phyloP scores from a whole-genome alignment of 2,113 vertebrate genomes.

The Vireo altiloquus region DNA sequence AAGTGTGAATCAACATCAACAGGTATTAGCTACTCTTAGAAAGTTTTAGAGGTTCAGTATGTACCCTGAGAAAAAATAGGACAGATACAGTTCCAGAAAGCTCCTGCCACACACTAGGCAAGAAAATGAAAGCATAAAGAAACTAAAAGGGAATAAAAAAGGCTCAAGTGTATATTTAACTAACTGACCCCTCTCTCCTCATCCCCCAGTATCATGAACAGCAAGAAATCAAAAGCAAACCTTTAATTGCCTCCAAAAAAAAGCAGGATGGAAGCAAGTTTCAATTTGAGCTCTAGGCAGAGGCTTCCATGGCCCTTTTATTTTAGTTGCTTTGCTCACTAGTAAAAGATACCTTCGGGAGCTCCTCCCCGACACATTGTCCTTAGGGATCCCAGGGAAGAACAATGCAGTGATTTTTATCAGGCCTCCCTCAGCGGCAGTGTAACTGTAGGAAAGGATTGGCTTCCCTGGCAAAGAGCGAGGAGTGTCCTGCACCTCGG shows the following conservation, averaged over 20 bases:
- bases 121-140: neutral
- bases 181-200: neutral
- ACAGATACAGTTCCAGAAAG: neutral
- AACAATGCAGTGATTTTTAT: slow-evolving; percentile 27
- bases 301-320: neutral
- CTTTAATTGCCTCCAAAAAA: neutral
- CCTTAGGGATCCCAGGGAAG: neutral
- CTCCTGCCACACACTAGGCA: fast-evolving
- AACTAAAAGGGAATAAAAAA: neutral
- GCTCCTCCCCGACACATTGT: neutral
- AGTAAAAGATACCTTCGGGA: neutral
- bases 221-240: neutral
- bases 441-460: neutral
- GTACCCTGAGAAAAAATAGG: neutral
- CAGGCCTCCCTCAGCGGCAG: neutral
- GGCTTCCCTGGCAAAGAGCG: neutral
- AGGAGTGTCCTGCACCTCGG: neutral
- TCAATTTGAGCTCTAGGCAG: neutral
- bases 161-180: neutral
- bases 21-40: neutral
- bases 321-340: neutral
- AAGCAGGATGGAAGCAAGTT: neutral
- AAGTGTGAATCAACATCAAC: neutral
- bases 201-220: neutral
- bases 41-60: neutral